Evolutionary conservation across 2,113 vertebrate genomes (phyloP).

Genomic region (Tetrax tetrax): DNA sequence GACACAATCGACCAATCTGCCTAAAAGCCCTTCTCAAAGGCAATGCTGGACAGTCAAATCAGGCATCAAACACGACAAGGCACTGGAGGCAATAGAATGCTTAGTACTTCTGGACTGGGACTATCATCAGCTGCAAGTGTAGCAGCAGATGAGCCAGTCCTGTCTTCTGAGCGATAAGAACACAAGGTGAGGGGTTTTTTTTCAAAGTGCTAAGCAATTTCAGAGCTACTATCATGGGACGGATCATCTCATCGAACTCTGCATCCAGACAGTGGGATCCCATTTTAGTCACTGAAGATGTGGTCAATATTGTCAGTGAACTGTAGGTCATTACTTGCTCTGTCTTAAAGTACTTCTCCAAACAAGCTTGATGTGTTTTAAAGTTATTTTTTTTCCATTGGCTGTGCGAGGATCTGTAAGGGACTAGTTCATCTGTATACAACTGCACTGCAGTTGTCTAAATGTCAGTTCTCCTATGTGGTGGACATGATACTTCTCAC

Average conservation of each 20-base stretch:
- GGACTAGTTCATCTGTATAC: not conserved
- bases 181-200: not conserved
- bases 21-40: constrained; percentile 8
- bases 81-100: not conserved
- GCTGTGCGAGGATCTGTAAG: not conserved
- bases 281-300: not conserved
- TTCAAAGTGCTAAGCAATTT: not conserved
- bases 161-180: not conserved
- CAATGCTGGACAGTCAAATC: not conserved
- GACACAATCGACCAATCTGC: not conserved
- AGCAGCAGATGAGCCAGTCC: not conserved
- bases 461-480: not conserved
- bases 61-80: not conserved
- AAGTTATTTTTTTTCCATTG: not conserved
- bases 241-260: not conserved
- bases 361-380: not conserved
- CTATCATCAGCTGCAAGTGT: not conserved
- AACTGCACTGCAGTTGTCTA: not conserved
- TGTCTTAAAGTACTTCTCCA: not conserved
- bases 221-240: not conserved
- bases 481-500: not conserved
- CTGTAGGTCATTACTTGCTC: not conserved
- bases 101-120: not conserved
- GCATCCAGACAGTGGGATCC: not conserved
- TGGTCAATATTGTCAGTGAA: not conserved